Base-by-base conservation (phyloP, 1,140 invertebrate genomes). In the Sycobia sp. region DNA sequence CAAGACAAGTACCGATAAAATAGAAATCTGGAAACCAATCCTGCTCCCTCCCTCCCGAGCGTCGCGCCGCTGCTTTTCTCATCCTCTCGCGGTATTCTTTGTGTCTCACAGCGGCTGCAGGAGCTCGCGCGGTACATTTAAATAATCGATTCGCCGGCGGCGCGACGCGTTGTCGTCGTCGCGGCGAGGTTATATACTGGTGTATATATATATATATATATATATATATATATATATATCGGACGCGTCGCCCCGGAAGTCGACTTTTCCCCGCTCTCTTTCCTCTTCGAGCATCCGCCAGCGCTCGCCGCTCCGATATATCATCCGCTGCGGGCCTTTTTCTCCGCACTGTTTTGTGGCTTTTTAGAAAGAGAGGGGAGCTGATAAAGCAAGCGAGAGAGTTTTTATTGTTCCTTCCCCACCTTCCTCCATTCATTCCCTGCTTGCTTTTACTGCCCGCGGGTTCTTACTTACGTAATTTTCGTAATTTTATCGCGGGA, bases 81-180 rank as follows among this genome's bases (percentile, higher is more conserved):
- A n/a, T n/a, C n/a, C n/a, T n/a, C n/a, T n/a, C n/a, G n/a, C n/a
- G n/a, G n/a, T n/a, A n/a, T n/a, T n/a, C n/a, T n/a, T n/a, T n/a
- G n/a, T n/a, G n/a, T n/a, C n/a, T n/a, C n/a, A n/a, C n/a, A n/a
- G n/a, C n/a, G n/a, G n/a, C n/a, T n/a, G n/a, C n/a, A n/a, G n/a
- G n/a, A n/a, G n/a, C n/a, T 10, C 36, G 38, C n/a, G 53, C 18
- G 36, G 56, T 51, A 62, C 64, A 68, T 69, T 71, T 66, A 54
- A 68, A 70, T 69, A 67, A 72, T 72, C 70, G 70, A 72, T 72
- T 65, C 51, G 55, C 61, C 36, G 54, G 20, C 59, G 41, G 9
- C 25, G 16, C 47, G 20, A 3, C 46, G 36, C 49, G 34, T 62
- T 22, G 49, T 50, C 38, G 23, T 46, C 41, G 10, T 49, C 56